phyloP scores from a whole-genome alignment of 2,113 vertebrate species.

The Raphicerus campestris region DNA sequence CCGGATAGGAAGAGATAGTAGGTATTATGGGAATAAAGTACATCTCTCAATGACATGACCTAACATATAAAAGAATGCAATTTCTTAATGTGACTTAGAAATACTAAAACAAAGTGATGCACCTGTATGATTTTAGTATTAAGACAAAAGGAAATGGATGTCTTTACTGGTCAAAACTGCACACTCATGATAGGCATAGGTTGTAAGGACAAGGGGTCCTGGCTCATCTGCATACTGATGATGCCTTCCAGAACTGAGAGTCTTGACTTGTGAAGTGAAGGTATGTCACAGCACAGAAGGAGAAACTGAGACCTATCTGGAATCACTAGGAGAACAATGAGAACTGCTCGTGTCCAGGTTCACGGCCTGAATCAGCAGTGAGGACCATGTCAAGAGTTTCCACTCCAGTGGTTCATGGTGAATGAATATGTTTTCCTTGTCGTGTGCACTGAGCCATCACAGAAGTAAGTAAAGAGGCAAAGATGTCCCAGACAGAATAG shows the following conservation, averaged over 20 bases:
- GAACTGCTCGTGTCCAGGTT: not conserved
- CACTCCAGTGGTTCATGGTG: not conserved
- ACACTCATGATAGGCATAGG: no score
- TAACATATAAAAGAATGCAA: not conserved
- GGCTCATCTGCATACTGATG: rapidly evolving
- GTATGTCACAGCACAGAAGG: not conserved
- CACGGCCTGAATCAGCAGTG: not conserved
- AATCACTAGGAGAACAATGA: not conserved
- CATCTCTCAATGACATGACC: not conserved
- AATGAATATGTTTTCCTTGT: not conserved
- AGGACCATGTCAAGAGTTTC: not conserved
- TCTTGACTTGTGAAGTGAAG: not conserved
- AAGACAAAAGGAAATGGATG: not conserved
- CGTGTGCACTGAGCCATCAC: not conserved
- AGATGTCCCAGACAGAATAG: not conserved
- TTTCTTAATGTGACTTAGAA: not conserved
- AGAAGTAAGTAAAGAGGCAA: not conserved
- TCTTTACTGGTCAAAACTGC: not conserved
- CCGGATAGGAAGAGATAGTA: not conserved
- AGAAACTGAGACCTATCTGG: not conserved
- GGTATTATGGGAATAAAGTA: not conserved
- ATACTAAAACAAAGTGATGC: not conserved
- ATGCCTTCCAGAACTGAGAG: not conserved
- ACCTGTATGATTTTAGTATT: not conserved
- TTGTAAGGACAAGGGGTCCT: not conserved